Evolutionary conservation across 2,113 vertebrate genomes (phyloP), one percentile per base, ranked within the genome.

Genomic region (Phoenicopterus ruber): DNA sequence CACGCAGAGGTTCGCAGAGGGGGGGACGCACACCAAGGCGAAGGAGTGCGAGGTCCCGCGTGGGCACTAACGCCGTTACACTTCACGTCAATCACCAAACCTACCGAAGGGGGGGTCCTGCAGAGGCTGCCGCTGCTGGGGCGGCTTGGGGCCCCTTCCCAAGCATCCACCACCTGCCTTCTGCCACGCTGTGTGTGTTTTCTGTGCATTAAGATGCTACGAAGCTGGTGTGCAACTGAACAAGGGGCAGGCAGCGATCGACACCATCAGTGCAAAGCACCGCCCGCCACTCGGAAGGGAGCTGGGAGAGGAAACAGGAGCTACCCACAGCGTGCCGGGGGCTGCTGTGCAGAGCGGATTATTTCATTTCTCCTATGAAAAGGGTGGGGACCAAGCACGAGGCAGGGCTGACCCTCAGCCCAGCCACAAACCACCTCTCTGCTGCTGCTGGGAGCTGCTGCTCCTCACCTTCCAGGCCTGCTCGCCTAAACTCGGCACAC

Each of bases 271-370:
- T 7, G n/a, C 67, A 74, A 49, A 79, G 73, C 65, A 32, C 50
- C 10, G 46, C 1, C 0, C 2, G 20, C 10, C 29, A 19, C 10
- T 1, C 5, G 17, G 17, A 66, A 47, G 18, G 62, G 46, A 65
- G 49, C 49, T 80, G 49, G 49, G 63, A 42, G 47, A 44, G 44
- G 72, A 24, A 58, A 66, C 36, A 26, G 47, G 50, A 88, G 25
- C 47, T 47, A 14, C 12, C 24, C n/a, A 28, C 55, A 58, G 32
- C n/a, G 61, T 24, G 19, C 52, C 78, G 71, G 26, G 22, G 13
- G 25, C 3, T 28, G 28, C 57, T 76, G 16, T 11, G 4, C 66
- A 82, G 32, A 25, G 44, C 26, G 2, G 40, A 42, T 54, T 22
- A n/a, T 66, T 72, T 54, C 15, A 17, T 69, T 81, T 32, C 10